These are phyloP conservation scores for Vulpes ferrilata DNA, from an alignment of 2,113 vertebrate species.

Conservation along the genomic window DNA sequence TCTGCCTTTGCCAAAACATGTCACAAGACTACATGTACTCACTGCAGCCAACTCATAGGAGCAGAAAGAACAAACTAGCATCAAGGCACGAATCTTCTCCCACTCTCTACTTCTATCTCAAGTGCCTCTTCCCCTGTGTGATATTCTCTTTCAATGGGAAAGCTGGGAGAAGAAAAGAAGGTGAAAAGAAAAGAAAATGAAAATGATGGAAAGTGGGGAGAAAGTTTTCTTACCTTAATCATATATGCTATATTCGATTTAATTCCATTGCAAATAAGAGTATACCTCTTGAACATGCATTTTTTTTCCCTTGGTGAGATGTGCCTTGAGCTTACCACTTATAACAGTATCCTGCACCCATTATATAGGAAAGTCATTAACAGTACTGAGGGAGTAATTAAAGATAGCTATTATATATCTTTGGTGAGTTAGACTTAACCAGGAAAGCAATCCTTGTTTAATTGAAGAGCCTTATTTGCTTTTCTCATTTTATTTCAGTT, in stretches of 20 bases:
- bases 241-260: not conserved
- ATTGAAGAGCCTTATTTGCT: not conserved
- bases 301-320: not conserved
- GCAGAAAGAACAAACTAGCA: not conserved
- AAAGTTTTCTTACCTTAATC: not conserved
- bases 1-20: not conserved
- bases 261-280: not conserved
- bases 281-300: not conserved
- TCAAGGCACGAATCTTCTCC: not conserved
- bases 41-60: not conserved
- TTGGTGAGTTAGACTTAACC: not conserved
- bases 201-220: not conserved
- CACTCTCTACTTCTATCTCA: not conserved
- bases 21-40: not conserved
- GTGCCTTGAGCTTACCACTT: not conserved
- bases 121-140: not conserved
- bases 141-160: not conserved
- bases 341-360: not conserved
- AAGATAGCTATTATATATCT: not conserved
- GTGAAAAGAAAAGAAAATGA: not conserved
- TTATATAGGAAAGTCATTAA: not conserved
- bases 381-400: not conserved
- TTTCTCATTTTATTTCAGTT: constrained; percentile 42
- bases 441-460: not conserved
- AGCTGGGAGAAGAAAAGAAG: not conserved